Conservation (phyloP, 2,797 vertebrate species). For the Tarsius wallacei region DNA sequence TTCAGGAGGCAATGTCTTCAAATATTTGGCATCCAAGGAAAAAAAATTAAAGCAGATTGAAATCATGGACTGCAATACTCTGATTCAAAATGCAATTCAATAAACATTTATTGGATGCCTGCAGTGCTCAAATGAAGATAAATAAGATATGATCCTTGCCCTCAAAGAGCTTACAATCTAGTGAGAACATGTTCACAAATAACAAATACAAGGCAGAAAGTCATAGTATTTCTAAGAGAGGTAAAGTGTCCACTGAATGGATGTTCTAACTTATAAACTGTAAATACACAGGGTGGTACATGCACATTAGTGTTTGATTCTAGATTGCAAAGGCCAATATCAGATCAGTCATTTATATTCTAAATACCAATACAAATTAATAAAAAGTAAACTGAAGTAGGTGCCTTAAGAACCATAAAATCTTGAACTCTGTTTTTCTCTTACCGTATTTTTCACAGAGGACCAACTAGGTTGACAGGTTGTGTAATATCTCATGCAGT, state of each 20-base stretch:
- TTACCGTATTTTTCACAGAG: slow-evolving; percentile 93
- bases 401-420: background rate
- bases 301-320: background rate
- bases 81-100: slow-evolving; percentile 3
- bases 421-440: slow-evolving; percentile 53
- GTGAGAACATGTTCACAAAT: background rate
- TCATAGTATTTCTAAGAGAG: background rate
- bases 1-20: background rate
- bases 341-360: background rate
- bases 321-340: background rate
- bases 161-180: slow-evolving; percentile 60
- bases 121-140: slow-evolving; percentile 39
- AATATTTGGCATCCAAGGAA: background rate
- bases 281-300: background rate
- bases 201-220: slow-evolving; percentile 23
- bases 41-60: background rate
- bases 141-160: background rate
- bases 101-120: slow-evolving; percentile 38
- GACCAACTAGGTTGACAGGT: slow-evolving; percentile 92
- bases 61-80: slow-evolving; percentile 58
- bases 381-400: background rate
- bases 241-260: background rate
- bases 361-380: slow-evolving; percentile 16
- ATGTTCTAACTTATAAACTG: background rate
- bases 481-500: slow-evolving; percentile 94